Evolutionary conservation across 2,113 vertebrate genomes (phyloP).

Genomic region (Tiliqua scincoides): DNA sequence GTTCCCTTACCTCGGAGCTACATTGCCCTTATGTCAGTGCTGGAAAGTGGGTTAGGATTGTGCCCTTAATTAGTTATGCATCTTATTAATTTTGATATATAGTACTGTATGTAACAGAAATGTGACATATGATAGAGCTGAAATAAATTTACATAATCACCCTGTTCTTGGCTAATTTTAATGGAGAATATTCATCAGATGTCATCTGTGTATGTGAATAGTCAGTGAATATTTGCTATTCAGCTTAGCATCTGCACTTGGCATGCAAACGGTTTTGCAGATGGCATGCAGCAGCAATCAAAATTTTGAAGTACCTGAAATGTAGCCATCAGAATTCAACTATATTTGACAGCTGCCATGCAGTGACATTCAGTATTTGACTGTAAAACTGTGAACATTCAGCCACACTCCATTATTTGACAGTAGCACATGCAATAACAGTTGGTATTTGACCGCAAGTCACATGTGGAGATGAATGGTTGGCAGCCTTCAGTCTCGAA

Average conservation of each 20-base stretch:
- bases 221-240: neutral
- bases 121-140: neutral
- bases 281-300: neutral
- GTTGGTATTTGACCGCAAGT: too few relatives aligned
- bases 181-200: neutral
- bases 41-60: too few relatives aligned
- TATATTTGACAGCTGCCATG: neutral
- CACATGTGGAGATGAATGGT: neutral
- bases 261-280: neutral
- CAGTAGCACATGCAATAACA: too few relatives aligned
- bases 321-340: neutral
- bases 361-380: neutral
- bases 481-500: too few relatives aligned
- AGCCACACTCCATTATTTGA: too few relatives aligned
- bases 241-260: neutral
- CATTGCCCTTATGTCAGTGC: too few relatives aligned
- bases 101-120: neutral
- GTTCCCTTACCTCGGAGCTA: too few relatives aligned
- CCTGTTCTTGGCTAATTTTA: neutral
- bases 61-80: too few relatives aligned
- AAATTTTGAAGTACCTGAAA: neutral
- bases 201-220: neutral
- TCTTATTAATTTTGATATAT: too few relatives aligned
- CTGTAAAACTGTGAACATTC: neutral
- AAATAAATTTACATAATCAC: too few relatives aligned